Evolutionary conservation across 2,797 vertebrate species (phyloP), one percentile per base, ranked within the genome.

Genomic region (Sebastes kiyomatsui): DNA sequence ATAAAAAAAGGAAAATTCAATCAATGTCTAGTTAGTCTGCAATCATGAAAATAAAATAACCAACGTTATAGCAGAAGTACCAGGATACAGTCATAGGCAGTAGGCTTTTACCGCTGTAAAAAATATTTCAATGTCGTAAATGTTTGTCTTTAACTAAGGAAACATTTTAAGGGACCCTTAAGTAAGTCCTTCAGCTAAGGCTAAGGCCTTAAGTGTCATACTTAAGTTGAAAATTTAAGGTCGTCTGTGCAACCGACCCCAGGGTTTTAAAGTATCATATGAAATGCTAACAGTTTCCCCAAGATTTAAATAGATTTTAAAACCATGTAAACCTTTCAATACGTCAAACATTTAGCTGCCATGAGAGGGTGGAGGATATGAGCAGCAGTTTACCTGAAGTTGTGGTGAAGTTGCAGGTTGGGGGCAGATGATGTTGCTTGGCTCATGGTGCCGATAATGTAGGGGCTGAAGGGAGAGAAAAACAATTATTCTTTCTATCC

Each of bases 361-460:
- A 42, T 16, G 7, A 27, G 30, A 3, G 8, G 8, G 16, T 16
- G 30, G 60, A 61, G 55, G 27, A 30, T 33, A 2, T 22, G 2
- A 35, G 70, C 49, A 5, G 42, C 11, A 9, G 62, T 23, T 85
- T 95, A 99, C 98, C 98, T 97, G 97, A 99, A 99, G 95, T 99
- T 99, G 87, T 99, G 98, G 85, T 99, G 98, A 68, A 99, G 97
- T 85, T 99, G 98, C 82, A 99, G 96, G 92, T 99, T 99, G 65
- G 98, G 98, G 35, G 98, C 96, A 2, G 98, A 99, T 3, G 98
- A 98, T 3, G 98, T 99, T 62, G 98, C 98, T 92, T 99, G 98
- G 95, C 98, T 99, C 98, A 99, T 99, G 7, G 98, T 99, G 80
- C 98, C 98, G 13, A 99, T 99, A 79, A 99, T 99, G 72, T 97